Evolutionary conservation across 2,113 vertebrate species (phyloP).

Genomic region (Phalacrocorax carbo): DNA sequence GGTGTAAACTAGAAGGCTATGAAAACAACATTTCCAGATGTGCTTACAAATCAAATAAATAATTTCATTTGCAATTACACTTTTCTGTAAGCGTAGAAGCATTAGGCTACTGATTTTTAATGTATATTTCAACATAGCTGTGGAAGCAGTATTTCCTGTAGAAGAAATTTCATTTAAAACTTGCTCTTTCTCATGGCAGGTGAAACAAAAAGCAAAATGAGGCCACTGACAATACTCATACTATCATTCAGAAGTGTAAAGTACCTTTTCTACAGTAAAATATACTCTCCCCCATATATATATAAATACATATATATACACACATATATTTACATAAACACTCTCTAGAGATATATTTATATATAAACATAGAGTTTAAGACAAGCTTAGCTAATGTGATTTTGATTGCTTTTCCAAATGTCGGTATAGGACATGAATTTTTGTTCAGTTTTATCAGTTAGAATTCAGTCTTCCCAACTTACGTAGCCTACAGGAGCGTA

Average conservation of each 20-base stretch:
- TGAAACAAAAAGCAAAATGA: background rate
- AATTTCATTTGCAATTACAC: background rate
- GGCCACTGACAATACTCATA: background rate
- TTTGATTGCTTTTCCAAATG: background rate
- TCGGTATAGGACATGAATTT: background rate
- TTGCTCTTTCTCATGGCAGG: background rate
- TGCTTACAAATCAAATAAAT: background rate
- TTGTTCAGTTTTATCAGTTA: background rate
- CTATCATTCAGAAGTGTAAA: background rate
- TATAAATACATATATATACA: background rate
- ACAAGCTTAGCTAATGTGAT: background rate
- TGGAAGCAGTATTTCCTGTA: background rate
- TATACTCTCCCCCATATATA: fast-evolving
- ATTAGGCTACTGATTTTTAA: background rate
- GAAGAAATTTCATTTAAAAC: background rate
- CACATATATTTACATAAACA: background rate
- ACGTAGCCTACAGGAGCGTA: background rate
- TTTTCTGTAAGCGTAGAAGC: background rate
- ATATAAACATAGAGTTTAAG: background rate
- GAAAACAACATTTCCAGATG: background rate
- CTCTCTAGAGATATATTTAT: background rate
- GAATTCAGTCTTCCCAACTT: background rate
- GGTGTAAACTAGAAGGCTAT: background rate
- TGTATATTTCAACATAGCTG: background rate
- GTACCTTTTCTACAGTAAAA: background rate